These are phyloP conservation scores for Platichthys stellatus DNA, from an alignment of 2,113 vertebrate genomes.

Conservation along the genomic window DNA sequence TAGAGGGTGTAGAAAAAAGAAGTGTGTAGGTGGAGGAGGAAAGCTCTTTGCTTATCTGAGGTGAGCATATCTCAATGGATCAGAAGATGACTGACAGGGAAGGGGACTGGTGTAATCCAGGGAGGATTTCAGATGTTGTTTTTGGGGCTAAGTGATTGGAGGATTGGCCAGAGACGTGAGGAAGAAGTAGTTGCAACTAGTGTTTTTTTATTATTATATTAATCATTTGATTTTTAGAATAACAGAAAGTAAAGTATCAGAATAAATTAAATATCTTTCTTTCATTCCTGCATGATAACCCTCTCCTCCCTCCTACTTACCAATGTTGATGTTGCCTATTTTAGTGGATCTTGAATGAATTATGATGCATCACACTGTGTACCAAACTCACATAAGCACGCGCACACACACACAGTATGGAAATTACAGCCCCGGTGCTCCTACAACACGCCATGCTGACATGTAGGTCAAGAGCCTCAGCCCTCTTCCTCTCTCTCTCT, in stretches of 20 bases:
- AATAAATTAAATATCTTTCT: neutral
- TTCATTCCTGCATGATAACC: neutral
- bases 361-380: constrained; percentile 12
- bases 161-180: neutral
- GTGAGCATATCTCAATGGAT: constrained; percentile 9
- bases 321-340: neutral
- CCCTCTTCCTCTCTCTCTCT: neutral
- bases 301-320: neutral
- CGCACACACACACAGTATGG: neutral
- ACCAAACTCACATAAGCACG: neutral
- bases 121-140: neutral
- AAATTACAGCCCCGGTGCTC: neutral
- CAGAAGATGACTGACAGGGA: constrained; percentile 4
- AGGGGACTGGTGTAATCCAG: neutral
- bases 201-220: neutral
- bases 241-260: no score
- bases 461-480: constrained; percentile 46
- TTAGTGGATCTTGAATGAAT: constrained; percentile 25
- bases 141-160: constrained; percentile 1
- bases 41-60: neutral
- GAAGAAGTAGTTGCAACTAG: neutral
- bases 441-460: constrained; percentile 1
- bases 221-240: no score
- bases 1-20: neutral
- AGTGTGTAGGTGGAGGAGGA: neutral